These are phyloP conservation scores for Macrotrachela quadricornifera DNA, from an alignment of 1,140 invertebrate genomes.

Conservation along the genomic window DNA sequence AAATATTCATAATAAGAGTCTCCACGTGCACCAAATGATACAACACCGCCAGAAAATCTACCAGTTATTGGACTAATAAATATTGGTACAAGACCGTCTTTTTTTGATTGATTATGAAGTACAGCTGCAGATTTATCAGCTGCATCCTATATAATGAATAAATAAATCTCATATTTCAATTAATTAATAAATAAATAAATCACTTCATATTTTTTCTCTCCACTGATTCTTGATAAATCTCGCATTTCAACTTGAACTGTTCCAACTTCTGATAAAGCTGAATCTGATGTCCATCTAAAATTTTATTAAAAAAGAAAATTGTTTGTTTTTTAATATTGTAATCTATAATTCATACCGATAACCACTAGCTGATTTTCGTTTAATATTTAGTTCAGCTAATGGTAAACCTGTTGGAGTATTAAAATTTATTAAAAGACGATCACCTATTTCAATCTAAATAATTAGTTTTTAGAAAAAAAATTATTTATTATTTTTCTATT, in stretches of 20 bases:
- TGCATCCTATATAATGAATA: slow-evolving; percentile 33
- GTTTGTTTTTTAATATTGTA: too few relatives aligned
- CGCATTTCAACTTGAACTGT: slow-evolving; percentile 86
- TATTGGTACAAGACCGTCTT: slow-evolving; percentile 4
- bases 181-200: slow-evolving; percentile 47
- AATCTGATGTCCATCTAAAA: slow-evolving; percentile 2
- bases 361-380: neutral
- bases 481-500: too few relatives aligned
- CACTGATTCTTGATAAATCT: slow-evolving; percentile 84
- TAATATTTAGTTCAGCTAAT: slow-evolving; percentile 6
- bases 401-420: slow-evolving; percentile 5
- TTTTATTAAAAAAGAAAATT: too few relatives aligned
- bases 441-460: neutral
- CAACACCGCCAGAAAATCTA: slow-evolving; percentile 48
- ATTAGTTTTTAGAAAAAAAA: neutral
- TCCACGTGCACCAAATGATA: slow-evolving; percentile 82
- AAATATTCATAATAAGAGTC: slow-evolving; percentile 98
- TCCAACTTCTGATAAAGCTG: slow-evolving; percentile 74
- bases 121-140: neutral
- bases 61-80: slow-evolving; percentile 10
- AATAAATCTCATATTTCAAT: slow-evolving; percentile 72
- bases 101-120: slow-evolving; percentile 3
- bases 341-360: too few relatives aligned
- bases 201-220: slow-evolving; percentile 60
- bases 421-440: neutral